Percentiles rank a stretch among this genome's conserved stretches.
Conservation (phyloP, 2,888 invertebrate genomes). For the Limenitis camilla region DNA sequence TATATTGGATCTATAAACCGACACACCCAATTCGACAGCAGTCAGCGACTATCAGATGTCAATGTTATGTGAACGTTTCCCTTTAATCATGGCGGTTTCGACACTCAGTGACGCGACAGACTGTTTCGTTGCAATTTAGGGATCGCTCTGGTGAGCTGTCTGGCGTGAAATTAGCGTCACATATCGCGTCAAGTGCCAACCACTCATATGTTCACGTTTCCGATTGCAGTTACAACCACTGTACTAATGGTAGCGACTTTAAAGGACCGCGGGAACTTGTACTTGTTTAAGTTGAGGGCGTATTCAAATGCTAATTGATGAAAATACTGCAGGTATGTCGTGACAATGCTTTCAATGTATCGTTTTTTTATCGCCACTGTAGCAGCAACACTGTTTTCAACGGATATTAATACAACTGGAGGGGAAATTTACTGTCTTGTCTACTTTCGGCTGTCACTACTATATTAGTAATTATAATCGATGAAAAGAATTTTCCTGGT, state of each 20-base stretch:
- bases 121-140: slow-evolving; percentile 35
- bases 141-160: slow-evolving; percentile 33
- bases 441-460: too few relatives aligned
- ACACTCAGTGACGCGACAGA: slow-evolving; percentile 17
- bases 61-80: slow-evolving; percentile 21
- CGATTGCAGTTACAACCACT: slow-evolving; percentile 19
- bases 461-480: too few relatives aligned
- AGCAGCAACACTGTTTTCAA: neutral
- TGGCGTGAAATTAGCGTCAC: slow-evolving; percentile 45
- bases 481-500: too few relatives aligned
- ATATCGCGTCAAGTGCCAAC: slow-evolving; percentile 28
- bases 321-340: neutral
- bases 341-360: neutral
- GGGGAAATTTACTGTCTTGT: too few relatives aligned
- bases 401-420: too few relatives aligned
- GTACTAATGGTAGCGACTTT: slow-evolving; percentile 3
- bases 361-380: too few relatives aligned
- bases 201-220: slow-evolving; percentile 23
- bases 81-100: slow-evolving; percentile 23
- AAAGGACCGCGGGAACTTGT: slow-evolving; percentile 1
- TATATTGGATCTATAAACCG: neutral
- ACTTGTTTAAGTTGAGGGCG: neutral
- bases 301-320: neutral
- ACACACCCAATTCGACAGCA: slow-evolving; percentile 15
- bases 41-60: slow-evolving; percentile 18